Evolutionary conservation across 2,888 invertebrate genomes (phyloP).

Genomic region (Ommatoiulus sabulosus): DNA sequence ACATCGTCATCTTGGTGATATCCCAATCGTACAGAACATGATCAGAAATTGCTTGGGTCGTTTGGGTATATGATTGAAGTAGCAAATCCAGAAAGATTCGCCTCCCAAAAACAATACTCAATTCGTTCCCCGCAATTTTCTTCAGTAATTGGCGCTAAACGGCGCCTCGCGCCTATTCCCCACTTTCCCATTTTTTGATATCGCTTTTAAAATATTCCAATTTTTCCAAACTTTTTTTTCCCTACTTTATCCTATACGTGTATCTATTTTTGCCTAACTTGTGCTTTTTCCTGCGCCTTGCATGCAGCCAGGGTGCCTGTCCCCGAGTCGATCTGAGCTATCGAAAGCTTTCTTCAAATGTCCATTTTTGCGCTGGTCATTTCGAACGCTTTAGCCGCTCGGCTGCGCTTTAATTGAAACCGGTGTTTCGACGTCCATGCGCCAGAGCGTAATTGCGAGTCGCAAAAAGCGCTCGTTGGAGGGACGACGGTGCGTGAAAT

Average conservation of each 20-base stretch:
- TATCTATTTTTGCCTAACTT: not conserved
- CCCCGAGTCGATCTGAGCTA: slow-evolving; percentile 17
- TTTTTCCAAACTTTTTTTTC: not conserved
- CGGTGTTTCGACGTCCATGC: slow-evolving; percentile 27
- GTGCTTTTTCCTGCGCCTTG: no score
- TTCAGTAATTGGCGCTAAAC: not conserved
- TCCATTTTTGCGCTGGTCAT: slow-evolving; percentile 17
- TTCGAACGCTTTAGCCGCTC: not conserved
- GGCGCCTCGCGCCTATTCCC: not conserved
- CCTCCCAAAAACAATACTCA: no score
- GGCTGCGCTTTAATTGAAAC: slow-evolving; percentile 13
- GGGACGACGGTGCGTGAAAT: not conserved
- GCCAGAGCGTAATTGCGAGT: not conserved
- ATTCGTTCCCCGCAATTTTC: not conserved
- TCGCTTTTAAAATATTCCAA: not conserved
- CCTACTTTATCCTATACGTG: not conserved
- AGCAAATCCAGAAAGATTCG: no score
- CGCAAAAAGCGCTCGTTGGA: not conserved
- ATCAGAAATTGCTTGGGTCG: no score
- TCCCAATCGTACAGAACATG: no score
- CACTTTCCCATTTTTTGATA: not conserved
- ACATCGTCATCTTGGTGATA: no score
- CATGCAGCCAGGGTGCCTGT: not conserved
- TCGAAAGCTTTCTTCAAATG: slow-evolving; percentile 4
- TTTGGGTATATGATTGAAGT: no score